Base-by-base conservation (phyloP, 2,888 invertebrate genomes). In the Iphiclides podalirius region DNA sequence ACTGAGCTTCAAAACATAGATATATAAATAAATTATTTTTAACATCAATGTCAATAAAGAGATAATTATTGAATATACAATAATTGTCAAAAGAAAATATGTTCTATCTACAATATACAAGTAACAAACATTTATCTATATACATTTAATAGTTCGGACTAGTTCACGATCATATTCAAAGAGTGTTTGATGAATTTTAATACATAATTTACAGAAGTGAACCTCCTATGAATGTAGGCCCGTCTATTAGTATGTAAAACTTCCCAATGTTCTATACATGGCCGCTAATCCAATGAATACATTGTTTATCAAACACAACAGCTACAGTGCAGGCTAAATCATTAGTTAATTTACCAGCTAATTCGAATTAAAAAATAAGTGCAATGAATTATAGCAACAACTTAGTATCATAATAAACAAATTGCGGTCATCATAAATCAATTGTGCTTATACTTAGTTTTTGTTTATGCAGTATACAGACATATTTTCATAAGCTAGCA, bases 91-190 rank as follows among this genome's bases (percentile, higher is more conserved):
- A 85, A 80, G 83, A 82, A 20, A 86, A 85, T 81, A 84, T 81
- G 75, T 74, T 84, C 87, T 87, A 88, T 88, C 87, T 87, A 88
- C 81, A 88, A 87, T 88, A 85, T 88, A 88, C 87, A 88, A 72
- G 80, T 88, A 87, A 88, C 87, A 86, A 88, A 88, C 83, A 85
- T 85, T 81, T 85, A 86, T 83, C 82, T 88, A 86, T 88, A 70
- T 87, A 88, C 87, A 88, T 76, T 82, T 81, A 83, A 70, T 77
- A 81, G 74, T 82, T 81, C 79, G 84, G 88, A 88, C 88, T 88
- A 88, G 88, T 86, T 84, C 75, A 75, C 76, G 70, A 78, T 83
- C 67, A 70, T 80, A 80, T 78, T 83, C 80, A 70, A 84, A 83
- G 79, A 74, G 69, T 63, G 67, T 61, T 66, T 66, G 67, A 66